Evolutionary conservation across 2,888 invertebrate species (phyloP), one percentile per base, ranked within the genome.

Genomic region (Drosophila ezoana): DNA sequence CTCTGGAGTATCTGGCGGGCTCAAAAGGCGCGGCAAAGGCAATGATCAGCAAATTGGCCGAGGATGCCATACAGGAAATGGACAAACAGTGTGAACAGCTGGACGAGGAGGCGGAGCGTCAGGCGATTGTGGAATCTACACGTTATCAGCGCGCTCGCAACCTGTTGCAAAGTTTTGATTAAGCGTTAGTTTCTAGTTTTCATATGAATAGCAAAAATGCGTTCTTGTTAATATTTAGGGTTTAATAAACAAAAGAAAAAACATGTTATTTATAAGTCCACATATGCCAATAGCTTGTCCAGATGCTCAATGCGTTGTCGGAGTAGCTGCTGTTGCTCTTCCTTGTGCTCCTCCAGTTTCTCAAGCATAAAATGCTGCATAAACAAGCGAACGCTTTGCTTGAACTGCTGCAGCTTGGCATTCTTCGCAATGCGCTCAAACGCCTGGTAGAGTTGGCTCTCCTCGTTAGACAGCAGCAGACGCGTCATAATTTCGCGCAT

Each of bases 331-430:
- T 93, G 91, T 68, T 95, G 92, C 1, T 93, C 92, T 1, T 93
- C 92, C 16, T 62, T 38, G 14, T 71, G 56, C n/a, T 75, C 67
- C 13, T 79, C 64, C 3, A 92, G 49, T 20, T 90, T 90, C 1
- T 94, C 95, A 3, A 97, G 90, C 20, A 98, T 91, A 84, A 98
- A 98, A 91, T 98, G 97, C 89, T 95, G 96, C 89, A 98, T 95
- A 90, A 98, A 98, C 9, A 98, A 92, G 45, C 96, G 93, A 3
- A 98, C 92, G 77, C 97, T 96, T 90, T 98, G 97, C 58, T 96
- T 94, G 79, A 98, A 96, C 87, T 95, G 93, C 88, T 95, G 95
- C 10, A 98, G 93, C 90, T 97, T 96, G 0, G 95, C 93, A 0
- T 96, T 94, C 59, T 94, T 94, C 0, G 96, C 94, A 53, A 98